Evolutionary conservation across 1,140 invertebrate genomes (phyloP), one percentile per base, ranked within the genome.

Genomic region (Thrips palmi): DNA sequence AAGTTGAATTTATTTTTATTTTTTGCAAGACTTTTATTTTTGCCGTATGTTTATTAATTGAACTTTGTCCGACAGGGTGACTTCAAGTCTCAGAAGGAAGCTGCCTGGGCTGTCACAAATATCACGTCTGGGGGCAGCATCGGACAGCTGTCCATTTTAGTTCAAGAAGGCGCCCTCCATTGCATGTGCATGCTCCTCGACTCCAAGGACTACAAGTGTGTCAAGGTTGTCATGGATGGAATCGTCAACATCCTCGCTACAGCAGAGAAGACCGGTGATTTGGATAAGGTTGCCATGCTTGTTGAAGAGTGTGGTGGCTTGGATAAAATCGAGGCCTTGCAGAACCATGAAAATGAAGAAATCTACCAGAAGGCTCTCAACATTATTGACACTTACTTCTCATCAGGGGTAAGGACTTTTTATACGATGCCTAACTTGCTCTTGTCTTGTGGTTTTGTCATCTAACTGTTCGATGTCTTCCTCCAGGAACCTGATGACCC

Each of bases 371-470:
- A 87, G 55, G 71, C 77, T 5, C 68, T 74, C 37, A 60, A 65
- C 37, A 75, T 94, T 36, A 74, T 94, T 41, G 87, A 93, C 48
- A 68, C 63, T 0, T 94, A 72, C 58, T 94, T 92, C 52, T 63
- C 64, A 34, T 67, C 62, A 12, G 70, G 56, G 37, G 64, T 48
- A 49, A 4, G 53, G 4, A 3, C 18, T 4, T 5, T 7, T 20
- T 15, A 33, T 4, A 15, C 5, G 3, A 4, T 6, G 3, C 4
- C 3, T 5, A 33, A 5, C 21, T 12, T 3, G 4, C 3, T 5
- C 17, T 20, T 33, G 3, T 7, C 3, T 5, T 15, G 18, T 32
- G 17, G 10, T 32, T 11, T 8, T 17, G 17, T 34, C n/a, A 18
- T 34, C n/a, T 30, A 10, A 7, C 17, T 29, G 6, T 30, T 14